Evolutionary conservation across 2,113 vertebrate genomes (phyloP), one percentile per base, ranked within the genome.

Genomic region (Telmatochromis brachygnathus): DNA sequence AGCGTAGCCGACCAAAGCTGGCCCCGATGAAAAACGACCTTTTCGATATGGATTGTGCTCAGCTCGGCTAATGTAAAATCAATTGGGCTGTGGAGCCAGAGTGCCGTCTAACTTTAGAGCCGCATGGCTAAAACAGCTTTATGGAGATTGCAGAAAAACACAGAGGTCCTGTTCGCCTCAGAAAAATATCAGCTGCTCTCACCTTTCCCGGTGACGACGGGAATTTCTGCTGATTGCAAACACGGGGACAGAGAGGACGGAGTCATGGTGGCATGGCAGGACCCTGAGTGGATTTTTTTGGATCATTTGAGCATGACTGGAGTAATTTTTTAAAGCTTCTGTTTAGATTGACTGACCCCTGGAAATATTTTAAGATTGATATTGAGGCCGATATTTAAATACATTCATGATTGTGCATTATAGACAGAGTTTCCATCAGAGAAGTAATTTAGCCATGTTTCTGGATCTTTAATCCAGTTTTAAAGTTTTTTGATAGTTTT

Each of bases 41-140:
- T 8, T 77, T 90, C 30, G 10, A 4, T 90, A 81, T 49, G 60
- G 90, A 88, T 84, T 37, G 58, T 35, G 77, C 83, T 86, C 79
- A 26, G 84, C 86, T 86, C 5, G 1, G 37, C 82, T 93, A 88
- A 91, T 85, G 86, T 82, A 84, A 83, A 87, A 94, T 93, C 93
- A 85, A 90, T 91, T 4, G n/a, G 81, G 42, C 81, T n/a, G 83
- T 47, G 39, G 82, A 77, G 90, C 81, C 79, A 51, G 77, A 80
- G 60, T 4, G 56, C 68, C 6, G 70, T 81, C 86, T 91, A 87
- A 84, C 82, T 92, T 85, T 70, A 90, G 65, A 87, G 68, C 77
- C 1, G 10, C 33, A 2, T 9, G 23, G 70, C n/a, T 54, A 42
- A 23, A 81, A 33, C n/a, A 5, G 56, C 5, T 15, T 37, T 26